phyloP scores from a whole-genome alignment of 2,888 invertebrate genomes.

The Drosophila eohydei region DNA sequence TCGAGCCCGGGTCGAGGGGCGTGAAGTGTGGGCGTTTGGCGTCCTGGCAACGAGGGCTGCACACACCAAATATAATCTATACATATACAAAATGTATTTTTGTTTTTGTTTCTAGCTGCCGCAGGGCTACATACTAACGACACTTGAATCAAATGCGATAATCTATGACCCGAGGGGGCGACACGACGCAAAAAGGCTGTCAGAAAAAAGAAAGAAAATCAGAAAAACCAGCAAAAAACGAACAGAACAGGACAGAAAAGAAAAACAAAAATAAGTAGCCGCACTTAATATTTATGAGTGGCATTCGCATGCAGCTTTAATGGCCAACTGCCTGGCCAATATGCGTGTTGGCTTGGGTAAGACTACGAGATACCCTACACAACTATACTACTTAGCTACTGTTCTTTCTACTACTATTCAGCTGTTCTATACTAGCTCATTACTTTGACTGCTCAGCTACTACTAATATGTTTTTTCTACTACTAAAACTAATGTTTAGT shows the following conservation, averaged over 20 bases:
- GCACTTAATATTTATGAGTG: conserved; percentile 71
- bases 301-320: conserved; percentile 75
- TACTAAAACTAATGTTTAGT: too few relatives aligned
- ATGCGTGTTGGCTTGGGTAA: not conserved
- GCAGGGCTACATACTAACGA: conserved; percentile 54
- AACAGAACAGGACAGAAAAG: conserved; percentile 2
- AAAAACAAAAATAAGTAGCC: conserved; percentile 64
- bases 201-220: conserved; percentile 13
- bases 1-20: not conserved
- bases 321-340: conserved; percentile 60
- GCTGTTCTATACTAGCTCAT: not conserved
- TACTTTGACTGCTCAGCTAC: too few relatives aligned
- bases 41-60: conserved; percentile 15
- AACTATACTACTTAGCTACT: not conserved
- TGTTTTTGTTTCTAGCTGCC: conserved; percentile 22
- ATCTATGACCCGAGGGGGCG: conserved; percentile 58
- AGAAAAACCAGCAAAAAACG: conserved; percentile 12
- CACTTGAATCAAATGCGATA: conserved; percentile 74
- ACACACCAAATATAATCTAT: conserved; percentile 3
- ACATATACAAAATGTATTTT: conserved; percentile 24
- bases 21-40: not conserved
- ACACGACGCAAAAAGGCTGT: conserved; percentile 35
- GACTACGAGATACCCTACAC: conserved; percentile 1
- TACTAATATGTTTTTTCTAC: too few relatives aligned
- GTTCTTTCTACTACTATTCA: not conserved